Base-by-base conservation (phyloP, 2,797 vertebrate species). In the Huso huso region DNA sequence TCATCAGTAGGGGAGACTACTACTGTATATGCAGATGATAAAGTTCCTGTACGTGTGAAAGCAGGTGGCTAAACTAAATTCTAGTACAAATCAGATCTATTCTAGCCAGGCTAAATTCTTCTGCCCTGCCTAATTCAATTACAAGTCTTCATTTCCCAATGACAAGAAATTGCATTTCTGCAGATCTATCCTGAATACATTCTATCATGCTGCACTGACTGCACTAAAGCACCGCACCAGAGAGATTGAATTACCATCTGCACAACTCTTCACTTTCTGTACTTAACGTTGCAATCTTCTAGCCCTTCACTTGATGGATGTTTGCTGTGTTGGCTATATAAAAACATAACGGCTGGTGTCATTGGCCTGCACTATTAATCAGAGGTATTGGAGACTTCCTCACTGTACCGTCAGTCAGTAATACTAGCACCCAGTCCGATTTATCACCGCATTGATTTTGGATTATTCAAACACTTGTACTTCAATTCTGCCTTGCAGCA, bases 401-500 rank as follows among this genome's bases (percentile, higher is more conserved):
- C 6, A 65, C 65, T 6, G 63, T 65, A 52, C 63, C 57, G 63
- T 51, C 37, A 68, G 57, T 68, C 12, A 66, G 70, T 57, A 71
- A 53, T 66, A 71, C 61, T 71, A 67, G 65, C 60, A 69, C 67
- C 69, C n/a, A 65, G 68, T 68, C 59, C 63, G 61, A 82, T 84
- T 85, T 69, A 87, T 88, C 79, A 74, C n/a, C 15, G 49, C 68
- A 89, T 84, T 51, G 87, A 90, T 89, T 84, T 86, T 79, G 75
- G 74, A 82, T 81, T 74, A 84, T 84, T 83, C 70, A 69, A 63
- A 63, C 37, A 49, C 73, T 67, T 65, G 37, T 8, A 57, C 55
- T 57, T 12, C 55, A 57, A 12, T 57, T n/a, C 55, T 57, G 55
- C 11, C 55, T n/a, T 11, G 55, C 55, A n/a, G 55, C 55, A 10